Evolutionary conservation across 2,888 invertebrate species (phyloP).

Genomic region (Protophormia terraenovae): DNA sequence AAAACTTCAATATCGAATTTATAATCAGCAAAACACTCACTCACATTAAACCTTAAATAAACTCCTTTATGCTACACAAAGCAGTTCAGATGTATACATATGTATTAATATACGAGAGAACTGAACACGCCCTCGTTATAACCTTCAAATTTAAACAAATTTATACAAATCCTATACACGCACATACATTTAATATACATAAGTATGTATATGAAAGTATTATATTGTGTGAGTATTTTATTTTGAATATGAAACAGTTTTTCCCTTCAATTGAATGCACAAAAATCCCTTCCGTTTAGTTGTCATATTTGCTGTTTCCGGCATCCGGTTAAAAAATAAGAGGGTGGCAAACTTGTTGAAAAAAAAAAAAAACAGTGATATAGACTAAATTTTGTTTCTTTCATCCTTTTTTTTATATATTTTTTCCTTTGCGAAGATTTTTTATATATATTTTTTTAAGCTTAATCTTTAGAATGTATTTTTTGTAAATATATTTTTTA

Average conservation of each 20-base stretch:
- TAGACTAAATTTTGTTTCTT: background rate
- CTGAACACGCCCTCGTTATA: background rate
- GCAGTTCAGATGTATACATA: background rate
- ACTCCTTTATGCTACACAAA: background rate
- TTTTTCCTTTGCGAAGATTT: background rate
- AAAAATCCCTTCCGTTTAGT: constrained; percentile 77
- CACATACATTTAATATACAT: background rate
- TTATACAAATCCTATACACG: constrained; percentile 3
- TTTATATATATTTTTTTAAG: constrained; percentile 11
- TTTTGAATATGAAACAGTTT: constrained; percentile 54
- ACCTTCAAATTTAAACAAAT: background rate
- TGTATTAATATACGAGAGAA: background rate
- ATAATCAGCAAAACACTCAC: background rate
- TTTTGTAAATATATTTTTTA: constrained; percentile 4
- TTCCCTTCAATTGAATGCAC: constrained; percentile 66
- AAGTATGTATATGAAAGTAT: background rate
- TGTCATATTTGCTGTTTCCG: constrained; percentile 80
- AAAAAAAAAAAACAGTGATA: background rate
- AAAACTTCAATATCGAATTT: constrained; percentile 27
- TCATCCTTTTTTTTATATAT: background rate
- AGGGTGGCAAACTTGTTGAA: constrained; percentile 32
- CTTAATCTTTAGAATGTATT: constrained; percentile 13
- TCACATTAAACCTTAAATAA: background rate
- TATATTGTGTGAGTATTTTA: background rate
- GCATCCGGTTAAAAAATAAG: constrained; percentile 71